Evolutionary conservation across 2,113 vertebrate genomes (phyloP), one percentile per base, ranked within the genome.

Genomic region (Pelecanoides urinatrix): DNA sequence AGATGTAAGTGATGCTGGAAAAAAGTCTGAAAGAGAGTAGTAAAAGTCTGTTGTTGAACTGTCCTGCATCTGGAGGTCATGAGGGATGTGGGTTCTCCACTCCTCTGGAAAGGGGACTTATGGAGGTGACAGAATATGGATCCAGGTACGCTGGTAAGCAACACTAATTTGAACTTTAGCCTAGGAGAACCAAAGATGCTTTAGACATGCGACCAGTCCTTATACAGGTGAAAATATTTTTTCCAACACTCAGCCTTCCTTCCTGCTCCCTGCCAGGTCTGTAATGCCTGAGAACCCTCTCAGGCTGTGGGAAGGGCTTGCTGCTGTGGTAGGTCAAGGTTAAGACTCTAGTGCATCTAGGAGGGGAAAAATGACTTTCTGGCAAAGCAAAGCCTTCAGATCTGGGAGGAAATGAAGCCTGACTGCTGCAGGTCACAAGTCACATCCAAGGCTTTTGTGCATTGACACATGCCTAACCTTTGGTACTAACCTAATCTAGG

Each of bases 211-310:
- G 6, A 14, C 30, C 36, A 40, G 17, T 45, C 42, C 66, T 65
- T 49, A 1, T 7, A 8, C 29, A 22, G 50, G 14, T 49, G 68
- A 38, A 55, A 92, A 55, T 3, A 18, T 4, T 20, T 74, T 70
- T 80, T 36, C 49, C 30, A 14, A 2, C 0, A 2, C 49, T 68
- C 34, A 59, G 30, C 22, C n/a, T 79, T 63, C 70, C 53, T 36
- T 36, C 47, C 71, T n/a, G 49, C 62, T 80, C 58, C 63, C 79
- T 40, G 40, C 34, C 30, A 23, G 66, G 38, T 32, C 63, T n/a
- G 68, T 45, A 32, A 11, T 0, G 1, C 1, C 84, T 2, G 2
- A 56, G 12, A 40, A 13, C 44, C 63, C n/a, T 30, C 52, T 13
- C 15, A 6, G 86, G 61, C 73, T 8, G 52, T 5, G 12, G n/a